Percentiles rank a stretch among this genome's conserved stretches.
Evolutionary conservation across 2,888 invertebrate species (phyloP).

Genomic region (Willowsia nigromaculata): DNA sequence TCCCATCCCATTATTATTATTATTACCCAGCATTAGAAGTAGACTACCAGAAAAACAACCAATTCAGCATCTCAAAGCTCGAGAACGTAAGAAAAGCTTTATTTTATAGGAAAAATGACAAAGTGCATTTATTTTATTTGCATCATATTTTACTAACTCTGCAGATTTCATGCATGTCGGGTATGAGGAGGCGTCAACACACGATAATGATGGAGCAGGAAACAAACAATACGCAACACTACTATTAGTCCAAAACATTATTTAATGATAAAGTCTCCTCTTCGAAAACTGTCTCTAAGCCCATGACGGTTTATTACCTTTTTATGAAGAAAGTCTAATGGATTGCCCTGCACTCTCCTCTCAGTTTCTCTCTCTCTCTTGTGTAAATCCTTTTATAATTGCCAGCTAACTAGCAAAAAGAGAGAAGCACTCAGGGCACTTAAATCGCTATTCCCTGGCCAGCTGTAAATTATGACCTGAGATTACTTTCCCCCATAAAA

Average conservation of each 20-base stretch:
- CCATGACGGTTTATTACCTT: constrained; percentile 65
- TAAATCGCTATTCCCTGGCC: constrained; percentile 74
- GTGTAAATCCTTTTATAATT: constrained; percentile 74
- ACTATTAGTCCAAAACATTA: constrained; percentile 44
- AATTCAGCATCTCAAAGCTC: background rate
- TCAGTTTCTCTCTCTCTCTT: constrained; percentile 1
- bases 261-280: constrained; percentile 62
- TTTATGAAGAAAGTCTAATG: constrained; percentile 72
- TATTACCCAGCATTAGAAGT: background rate
- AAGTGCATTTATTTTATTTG: constrained; percentile 18
- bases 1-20: constrained; percentile 38
- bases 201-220: too few species aligned
- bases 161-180: background rate
- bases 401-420: constrained; percentile 72
- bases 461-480: constrained; percentile 76
- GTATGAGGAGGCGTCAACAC: background rate
- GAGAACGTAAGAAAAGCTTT: background rate
- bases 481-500: constrained; percentile 74
- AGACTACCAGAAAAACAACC: background rate
- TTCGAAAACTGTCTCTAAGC: constrained; percentile 61
- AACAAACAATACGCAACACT: constrained; percentile 44
- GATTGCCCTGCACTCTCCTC: constrained; percentile 57
- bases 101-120: background rate
- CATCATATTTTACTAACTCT: constrained; percentile 31
- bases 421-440: constrained; percentile 73